phyloP scores from a whole-genome alignment of 2,888 invertebrate genomes.

The Schizaphis graminum region DNA sequence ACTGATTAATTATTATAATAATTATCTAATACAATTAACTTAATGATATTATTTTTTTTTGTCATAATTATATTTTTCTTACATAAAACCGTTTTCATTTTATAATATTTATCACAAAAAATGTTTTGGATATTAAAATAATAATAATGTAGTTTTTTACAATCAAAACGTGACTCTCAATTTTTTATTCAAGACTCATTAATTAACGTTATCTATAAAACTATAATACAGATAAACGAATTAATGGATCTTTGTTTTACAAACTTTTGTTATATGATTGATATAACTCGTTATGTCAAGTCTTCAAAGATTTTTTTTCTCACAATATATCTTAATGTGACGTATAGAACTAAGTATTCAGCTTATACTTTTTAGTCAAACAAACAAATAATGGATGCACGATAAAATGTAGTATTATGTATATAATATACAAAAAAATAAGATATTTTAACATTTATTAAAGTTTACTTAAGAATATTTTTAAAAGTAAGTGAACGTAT shows the following conservation, averaged over 20 bases:
- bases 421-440: background rate
- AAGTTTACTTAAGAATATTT: background rate
- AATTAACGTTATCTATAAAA: conserved; percentile 19
- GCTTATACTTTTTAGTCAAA: background rate
- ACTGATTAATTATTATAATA: too few relatives aligned
- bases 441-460: background rate
- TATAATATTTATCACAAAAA: background rate
- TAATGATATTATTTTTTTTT: background rate
- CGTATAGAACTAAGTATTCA: background rate
- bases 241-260: conserved; percentile 36
- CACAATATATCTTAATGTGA: background rate
- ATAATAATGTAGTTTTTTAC: background rate
- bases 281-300: conserved; percentile 29
- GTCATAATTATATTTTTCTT: background rate
- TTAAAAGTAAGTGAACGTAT: background rate
- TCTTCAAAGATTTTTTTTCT: conserved; percentile 15
- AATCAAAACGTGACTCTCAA: background rate
- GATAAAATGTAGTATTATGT: background rate
- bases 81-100: background rate
- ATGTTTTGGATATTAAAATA: background rate
- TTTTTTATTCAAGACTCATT: conserved; percentile 29
- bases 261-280: conserved; percentile 54
- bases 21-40: too few relatives aligned
- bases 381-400: background rate
- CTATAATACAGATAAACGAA: conserved; percentile 21